Base-by-base conservation (phyloP, 2,797 vertebrate genomes). In the Megalops cyprinoides region DNA sequence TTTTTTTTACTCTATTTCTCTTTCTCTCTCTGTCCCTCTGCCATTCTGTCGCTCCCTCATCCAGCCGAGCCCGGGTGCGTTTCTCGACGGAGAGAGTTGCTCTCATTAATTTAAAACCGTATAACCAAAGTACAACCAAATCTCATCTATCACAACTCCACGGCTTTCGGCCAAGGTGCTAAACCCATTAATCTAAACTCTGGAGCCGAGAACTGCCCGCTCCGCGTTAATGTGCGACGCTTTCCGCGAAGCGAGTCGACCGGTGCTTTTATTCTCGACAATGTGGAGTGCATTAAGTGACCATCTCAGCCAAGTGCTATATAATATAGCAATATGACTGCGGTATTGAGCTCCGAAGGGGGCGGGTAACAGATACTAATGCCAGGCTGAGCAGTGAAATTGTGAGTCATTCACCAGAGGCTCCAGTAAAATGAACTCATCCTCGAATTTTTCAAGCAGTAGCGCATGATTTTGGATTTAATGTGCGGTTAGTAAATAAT, bases 181-280 rank as follows among this genome's bases (percentile, higher is more conserved):
- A 44, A 71, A 65, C 78, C 53, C 65, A 79, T 79, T 79, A 53
- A 79, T 79, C 78, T 73, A 53, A 34, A 55, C 62, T 73, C 23
- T 69, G 77, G 58, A 79, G 49, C 78, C 48, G 58, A 18, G 56
- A 37, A 25, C 49, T 71, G 42, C 31, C 31, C 37, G 25, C 4
- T 23, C 34, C n/a, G 20, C 18, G 39, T 23, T n/a, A 73, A 73
- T 31, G 51, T 53, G 49, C 20, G 51, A 37, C 34, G 55, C 65
- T 79, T 79, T 79, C 37, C 10, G 37, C 69, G 53, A 79, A 34
- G 65, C 48, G 4, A 34, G 15, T 53, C 42, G 65, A 71, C 37
- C 71, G 34, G 46, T 31, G 37, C 39, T 53, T 79, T 73, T 25
- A 71, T 71, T 55, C 34, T 49, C 46, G 44, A 55, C 37, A 73